Evolutionary conservation across 2,888 invertebrate species (phyloP).

Genomic region (Petrophora chlorosata): DNA sequence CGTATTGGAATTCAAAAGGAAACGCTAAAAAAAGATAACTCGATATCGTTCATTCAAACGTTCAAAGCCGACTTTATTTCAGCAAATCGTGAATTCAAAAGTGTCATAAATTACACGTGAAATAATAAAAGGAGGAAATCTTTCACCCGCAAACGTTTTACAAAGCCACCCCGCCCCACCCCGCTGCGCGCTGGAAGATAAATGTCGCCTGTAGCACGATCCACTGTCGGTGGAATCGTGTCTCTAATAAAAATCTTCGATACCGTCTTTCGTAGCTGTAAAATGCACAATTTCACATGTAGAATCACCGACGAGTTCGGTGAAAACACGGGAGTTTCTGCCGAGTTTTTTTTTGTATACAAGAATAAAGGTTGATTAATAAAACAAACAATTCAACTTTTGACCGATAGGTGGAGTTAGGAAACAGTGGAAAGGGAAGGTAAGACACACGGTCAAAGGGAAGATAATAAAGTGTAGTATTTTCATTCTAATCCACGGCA

Average conservation of each 20-base stretch:
- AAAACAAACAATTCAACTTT: constrained; percentile 62
- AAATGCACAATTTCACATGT: constrained; percentile 30
- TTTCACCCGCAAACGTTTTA: constrained; percentile 74
- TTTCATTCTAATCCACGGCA: constrained; percentile 77
- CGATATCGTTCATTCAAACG: constrained; percentile 31
- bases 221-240: constrained; percentile 65
- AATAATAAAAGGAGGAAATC: constrained; percentile 75
- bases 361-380: constrained; percentile 52
- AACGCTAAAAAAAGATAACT: constrained; percentile 24
- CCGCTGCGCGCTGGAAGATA: constrained; percentile 56
- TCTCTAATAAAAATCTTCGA: constrained; percentile 63
- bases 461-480: constrained; percentile 80
- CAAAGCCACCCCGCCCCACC: constrained; percentile 62
- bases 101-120: constrained; percentile 76
- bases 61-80: constrained; percentile 52
- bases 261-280: constrained; percentile 43
- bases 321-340: constrained; percentile 2
- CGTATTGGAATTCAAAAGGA: constrained; percentile 20
- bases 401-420: constrained; percentile 48
- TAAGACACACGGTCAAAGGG: constrained; percentile 78
- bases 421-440: constrained; percentile 58
- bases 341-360: constrained; percentile 17
- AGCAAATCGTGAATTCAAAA: constrained; percentile 55
- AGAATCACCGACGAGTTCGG: constrained; percentile 6
- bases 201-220: constrained; percentile 72